Base-by-base conservation (phyloP, 1,140 invertebrate species). In the Formica exsecta region DNA sequence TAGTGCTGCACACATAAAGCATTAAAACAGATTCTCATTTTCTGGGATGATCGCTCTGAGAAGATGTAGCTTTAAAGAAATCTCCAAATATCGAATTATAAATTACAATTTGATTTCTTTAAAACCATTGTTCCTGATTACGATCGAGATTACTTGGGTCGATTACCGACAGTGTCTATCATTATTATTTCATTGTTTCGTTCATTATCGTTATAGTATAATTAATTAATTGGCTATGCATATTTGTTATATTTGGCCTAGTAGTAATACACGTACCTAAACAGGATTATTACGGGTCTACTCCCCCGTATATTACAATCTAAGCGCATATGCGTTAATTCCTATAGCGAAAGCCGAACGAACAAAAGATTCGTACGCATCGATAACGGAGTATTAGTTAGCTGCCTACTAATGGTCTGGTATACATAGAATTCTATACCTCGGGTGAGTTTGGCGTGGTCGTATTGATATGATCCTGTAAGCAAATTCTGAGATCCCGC, bases 401-500 rank as follows among this genome's bases (percentile, higher is more conserved):
- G 90, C 90, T 91, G 90, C 90, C 90, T 90, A 51, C 48, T 51
- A 91, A 88, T 76, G 57, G 77, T 91, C 84, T 90, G 66, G 65
- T 88, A 89, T 90, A 88, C 81, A 38, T 90, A 77, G 80, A 90
- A 89, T 88, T 89, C 76, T 91, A 91, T 91, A 90, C 88, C 84
- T 92, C 91, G 54, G 91, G 91, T 86, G 91, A 88, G 64, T 85
- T 89, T 54, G 87, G 85, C 79, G 91, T 87, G 51, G 88, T 85
- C 70, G 90, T 66, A 68, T 87, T 91, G 90, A 91, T 91, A 91
- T 94, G 93, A 89, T 95, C 94, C 86, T 95, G 94, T 74, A 95
- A 85, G 86, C 93, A 94, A 81, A 95, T 94, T 79, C 93, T 92
- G 74, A 95, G 91, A 90, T 95, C 94, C 59, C 90, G 92, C n/a